Evolutionary conservation across 1,140 invertebrate genomes (phyloP).

Genomic region (Paracyclopina nana): DNA sequence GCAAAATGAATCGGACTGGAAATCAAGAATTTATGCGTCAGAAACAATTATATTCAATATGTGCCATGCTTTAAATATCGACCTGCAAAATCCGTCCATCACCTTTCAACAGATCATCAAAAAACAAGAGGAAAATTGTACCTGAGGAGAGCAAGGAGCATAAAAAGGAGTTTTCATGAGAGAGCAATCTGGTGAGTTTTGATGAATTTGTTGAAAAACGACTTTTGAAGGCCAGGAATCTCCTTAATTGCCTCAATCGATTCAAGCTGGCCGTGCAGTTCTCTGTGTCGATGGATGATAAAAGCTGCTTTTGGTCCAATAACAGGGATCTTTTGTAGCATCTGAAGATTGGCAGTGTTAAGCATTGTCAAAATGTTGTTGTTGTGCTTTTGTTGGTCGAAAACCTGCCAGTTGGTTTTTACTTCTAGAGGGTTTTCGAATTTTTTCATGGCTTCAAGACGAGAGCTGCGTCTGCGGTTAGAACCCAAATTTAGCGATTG

Average conservation of each 20-base stretch:
- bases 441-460: too few species aligned
- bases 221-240: background rate
- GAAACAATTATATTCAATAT: too few species aligned
- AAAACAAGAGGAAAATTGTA: too few species aligned
- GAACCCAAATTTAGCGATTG: background rate
- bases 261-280: background rate
- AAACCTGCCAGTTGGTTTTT: background rate
- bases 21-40: too few species aligned
- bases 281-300: conserved; percentile 10
- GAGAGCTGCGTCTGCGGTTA: background rate
- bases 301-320: conserved; percentile 11
- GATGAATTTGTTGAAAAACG: background rate
- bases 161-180: too few species aligned
- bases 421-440: background rate
- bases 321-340: background rate
- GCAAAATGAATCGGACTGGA: too few species aligned
- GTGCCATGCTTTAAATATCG: too few species aligned
- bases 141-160: too few species aligned
- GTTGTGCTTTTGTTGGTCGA: background rate
- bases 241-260: background rate
- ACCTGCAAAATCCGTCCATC: too few species aligned
- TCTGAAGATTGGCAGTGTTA: conserved; percentile 4
- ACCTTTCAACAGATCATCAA: too few species aligned
- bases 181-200: background rate
- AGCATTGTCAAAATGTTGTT: conserved; percentile 1